These are phyloP conservation scores for Delichon dasypus DNA, from an alignment of 2,797 vertebrate genomes.

Conservation along the genomic window DNA sequence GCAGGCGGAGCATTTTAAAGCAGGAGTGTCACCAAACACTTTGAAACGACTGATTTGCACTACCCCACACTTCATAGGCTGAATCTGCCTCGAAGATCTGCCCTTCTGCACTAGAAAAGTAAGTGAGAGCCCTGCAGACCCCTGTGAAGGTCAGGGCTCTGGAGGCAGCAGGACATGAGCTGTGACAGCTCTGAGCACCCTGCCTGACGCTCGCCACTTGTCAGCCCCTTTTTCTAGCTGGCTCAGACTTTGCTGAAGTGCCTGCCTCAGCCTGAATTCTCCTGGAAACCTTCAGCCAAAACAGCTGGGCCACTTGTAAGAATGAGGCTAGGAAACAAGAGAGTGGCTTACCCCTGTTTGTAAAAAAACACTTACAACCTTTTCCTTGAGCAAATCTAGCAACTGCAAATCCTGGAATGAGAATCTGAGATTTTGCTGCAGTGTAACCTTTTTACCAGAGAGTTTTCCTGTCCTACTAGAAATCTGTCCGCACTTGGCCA, in stretches of 20 bases:
- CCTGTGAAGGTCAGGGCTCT: not conserved
- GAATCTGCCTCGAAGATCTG: not conserved
- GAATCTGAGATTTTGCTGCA: conserved; percentile 25
- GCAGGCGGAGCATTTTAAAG: not conserved
- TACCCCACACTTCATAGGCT: not conserved
- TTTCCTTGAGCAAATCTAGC: conserved; percentile 33
- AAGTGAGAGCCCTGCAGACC: not conserved
- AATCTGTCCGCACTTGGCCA: conserved; percentile 32
- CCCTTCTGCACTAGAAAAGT: not conserved
- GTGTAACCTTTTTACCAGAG: conserved; percentile 54
- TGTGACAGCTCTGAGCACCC: not conserved
- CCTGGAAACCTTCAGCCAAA: conserved; percentile 9
- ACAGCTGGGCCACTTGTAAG: not conserved
- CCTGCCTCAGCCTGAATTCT: not conserved
- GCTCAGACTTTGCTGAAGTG: not conserved
- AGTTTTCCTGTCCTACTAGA: conserved; percentile 53
- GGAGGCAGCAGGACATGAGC: not conserved
- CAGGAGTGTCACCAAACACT: not conserved
- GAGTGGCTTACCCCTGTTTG: not conserved
- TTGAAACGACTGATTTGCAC: not conserved
- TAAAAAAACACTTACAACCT: conserved; percentile 24
- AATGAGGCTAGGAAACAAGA: conserved; percentile 23
- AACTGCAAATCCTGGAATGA: conserved; percentile 42
- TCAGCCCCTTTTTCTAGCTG: conserved; percentile 2
- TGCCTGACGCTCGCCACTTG: not conserved